phyloP scores from a whole-genome alignment of 2,797 vertebrate species.

The Sebastes glaucus region DNA sequence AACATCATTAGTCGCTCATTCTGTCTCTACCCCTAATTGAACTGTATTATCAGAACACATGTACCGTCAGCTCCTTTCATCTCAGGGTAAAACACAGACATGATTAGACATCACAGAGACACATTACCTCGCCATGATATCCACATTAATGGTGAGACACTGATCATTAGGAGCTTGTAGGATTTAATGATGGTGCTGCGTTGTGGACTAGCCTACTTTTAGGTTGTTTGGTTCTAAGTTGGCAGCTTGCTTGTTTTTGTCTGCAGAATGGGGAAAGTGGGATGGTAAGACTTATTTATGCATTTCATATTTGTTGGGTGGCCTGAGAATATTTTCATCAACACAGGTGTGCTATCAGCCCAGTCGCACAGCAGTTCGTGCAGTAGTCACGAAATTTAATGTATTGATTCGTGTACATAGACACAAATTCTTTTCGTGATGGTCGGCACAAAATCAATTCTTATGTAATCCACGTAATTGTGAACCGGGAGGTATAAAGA shows the following conservation, averaged over 20 bases:
- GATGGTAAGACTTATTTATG: not conserved
- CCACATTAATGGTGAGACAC: conserved; percentile 54
- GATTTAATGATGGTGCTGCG: conserved; percentile 42
- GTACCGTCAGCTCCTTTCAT: conserved; percentile 66
- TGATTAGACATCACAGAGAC: conserved; percentile 72
- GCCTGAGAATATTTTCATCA: not conserved
- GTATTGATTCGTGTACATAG: no score
- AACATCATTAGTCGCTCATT: conserved; percentile 69
- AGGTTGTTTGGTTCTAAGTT: conserved; percentile 42
- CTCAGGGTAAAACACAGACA: conserved; percentile 53
- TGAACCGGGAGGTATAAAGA: no score
- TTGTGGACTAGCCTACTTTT: conserved; percentile 34
- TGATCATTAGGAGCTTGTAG: conserved; percentile 51
- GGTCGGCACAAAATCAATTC: no score
- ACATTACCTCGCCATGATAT: conserved; percentile 62
- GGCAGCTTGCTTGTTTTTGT: conserved; percentile 12
- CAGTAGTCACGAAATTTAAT: no score
- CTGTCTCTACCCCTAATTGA: conserved; percentile 62
- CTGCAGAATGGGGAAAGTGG: not conserved
- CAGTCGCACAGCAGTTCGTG: fast-evolving
- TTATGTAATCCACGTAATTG: no score
- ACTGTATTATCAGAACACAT: conserved; percentile 64
- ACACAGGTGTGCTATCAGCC: not conserved
- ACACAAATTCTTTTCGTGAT: no score
- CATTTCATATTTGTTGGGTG: not conserved